Percentiles rank a stretch among this genome's conserved stretches.
phyloP scores from a whole-genome alignment of 1,140 invertebrate species.

The Akabosia matsudoensis region DNA sequence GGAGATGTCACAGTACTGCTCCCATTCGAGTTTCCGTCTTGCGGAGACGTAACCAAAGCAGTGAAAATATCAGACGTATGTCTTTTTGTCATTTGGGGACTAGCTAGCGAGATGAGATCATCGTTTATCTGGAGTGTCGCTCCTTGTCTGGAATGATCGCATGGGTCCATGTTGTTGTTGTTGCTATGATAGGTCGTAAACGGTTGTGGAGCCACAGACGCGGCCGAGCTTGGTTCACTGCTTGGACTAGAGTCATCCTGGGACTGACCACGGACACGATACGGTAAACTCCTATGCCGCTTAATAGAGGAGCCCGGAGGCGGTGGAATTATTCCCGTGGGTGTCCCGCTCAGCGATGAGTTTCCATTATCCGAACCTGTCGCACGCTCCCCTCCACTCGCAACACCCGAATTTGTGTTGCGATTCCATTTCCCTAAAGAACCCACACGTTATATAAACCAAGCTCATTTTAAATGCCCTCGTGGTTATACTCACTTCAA shows the following conservation, averaged over 20 bases:
- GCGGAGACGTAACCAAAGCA: neutral
- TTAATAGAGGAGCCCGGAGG: constrained; percentile 33
- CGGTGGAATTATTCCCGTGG: constrained; percentile 7
- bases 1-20: neutral
- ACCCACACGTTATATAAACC: too few relatives aligned
- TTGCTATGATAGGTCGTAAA: neutral
- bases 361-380: neutral
- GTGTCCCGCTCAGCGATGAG: neutral
- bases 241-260: constrained; percentile 12
- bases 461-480: too few relatives aligned
- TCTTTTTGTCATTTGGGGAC: constrained; percentile 30
- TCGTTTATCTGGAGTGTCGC: constrained; percentile 2
- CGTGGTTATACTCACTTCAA: too few relatives aligned
- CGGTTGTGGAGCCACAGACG: neutral
- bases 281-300: constrained; percentile 41
- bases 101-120: constrained; percentile 43
- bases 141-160: neutral
- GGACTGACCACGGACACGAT: constrained; percentile 22
- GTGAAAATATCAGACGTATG: neutral
- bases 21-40: neutral
- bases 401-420: neutral
- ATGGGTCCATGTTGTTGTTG: neutral
- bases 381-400: neutral
- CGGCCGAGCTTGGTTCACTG: neutral
- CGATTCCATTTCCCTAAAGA: neutral